These are phyloP conservation scores for Tetramorium alpestre DNA, from an alignment of 1,140 invertebrate species.

Conservation along the genomic window DNA sequence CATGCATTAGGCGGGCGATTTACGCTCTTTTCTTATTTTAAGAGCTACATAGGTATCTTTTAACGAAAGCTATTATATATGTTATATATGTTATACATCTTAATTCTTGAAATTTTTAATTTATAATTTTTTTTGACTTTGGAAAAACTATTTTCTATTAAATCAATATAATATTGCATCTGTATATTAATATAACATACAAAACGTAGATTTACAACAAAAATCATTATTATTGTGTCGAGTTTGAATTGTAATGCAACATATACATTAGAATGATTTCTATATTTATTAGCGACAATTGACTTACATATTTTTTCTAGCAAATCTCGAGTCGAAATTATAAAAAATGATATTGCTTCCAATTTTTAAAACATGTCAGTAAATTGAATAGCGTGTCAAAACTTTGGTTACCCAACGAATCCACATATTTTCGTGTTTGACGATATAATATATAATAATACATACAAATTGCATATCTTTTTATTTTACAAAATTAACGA, in stretches of 20 bases:
- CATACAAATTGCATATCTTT: neutral
- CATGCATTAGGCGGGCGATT: neutral
- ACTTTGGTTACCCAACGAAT: neutral
- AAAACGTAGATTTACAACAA: neutral
- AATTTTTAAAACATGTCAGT: neutral
- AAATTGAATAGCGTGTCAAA: neutral
- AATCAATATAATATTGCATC: neutral
- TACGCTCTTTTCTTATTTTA: neutral
- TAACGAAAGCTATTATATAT: neutral
- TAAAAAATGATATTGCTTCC: neutral
- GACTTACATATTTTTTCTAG: neutral
- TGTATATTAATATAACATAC: neutral
- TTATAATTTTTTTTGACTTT: neutral
- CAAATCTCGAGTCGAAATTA: neutral
- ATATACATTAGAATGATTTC: neutral
- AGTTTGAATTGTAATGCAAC: neutral
- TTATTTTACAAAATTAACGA: slow-evolving; percentile 12
- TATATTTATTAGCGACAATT: neutral
- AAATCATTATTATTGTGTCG: neutral
- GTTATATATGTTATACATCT: neutral
- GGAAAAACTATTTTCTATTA: neutral
- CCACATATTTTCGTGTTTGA: neutral
- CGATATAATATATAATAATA: neutral
- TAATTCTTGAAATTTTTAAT: neutral
- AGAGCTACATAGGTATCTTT: neutral